A percentile compares a stretch with the other conserved stretches of the same genome.
These are phyloP conservation scores for Trichonephila inaurata DNA, from an alignment of 1,140 invertebrate genomes.

Conservation along the genomic window DNA sequence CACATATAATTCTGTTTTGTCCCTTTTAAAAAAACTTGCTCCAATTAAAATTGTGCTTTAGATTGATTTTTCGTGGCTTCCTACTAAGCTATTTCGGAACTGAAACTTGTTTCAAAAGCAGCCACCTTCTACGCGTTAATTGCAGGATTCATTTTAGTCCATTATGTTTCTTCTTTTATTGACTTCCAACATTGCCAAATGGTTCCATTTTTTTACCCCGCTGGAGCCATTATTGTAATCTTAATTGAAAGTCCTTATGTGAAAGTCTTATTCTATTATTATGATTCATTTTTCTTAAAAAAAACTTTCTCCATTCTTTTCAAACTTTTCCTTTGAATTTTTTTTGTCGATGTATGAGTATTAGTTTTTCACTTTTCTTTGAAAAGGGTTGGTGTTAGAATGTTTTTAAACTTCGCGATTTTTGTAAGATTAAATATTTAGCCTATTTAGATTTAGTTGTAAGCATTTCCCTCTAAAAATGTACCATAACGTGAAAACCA, in stretches of 20 bases:
- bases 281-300: neutral
- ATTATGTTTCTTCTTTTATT: neutral
- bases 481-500: no score
- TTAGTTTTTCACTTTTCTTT: no score
- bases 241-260: neutral
- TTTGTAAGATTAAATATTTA: no score
- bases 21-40: neutral
- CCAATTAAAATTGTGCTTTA: neutral
- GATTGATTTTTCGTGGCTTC: neutral
- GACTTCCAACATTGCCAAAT: neutral
- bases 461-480: no score
- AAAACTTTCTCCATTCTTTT: neutral
- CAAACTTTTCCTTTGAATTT: neutral
- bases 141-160: neutral
- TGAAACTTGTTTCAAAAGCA: neutral
- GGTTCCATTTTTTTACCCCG: neutral
- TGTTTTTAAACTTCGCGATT: no score
- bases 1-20: neutral
- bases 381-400: no score
- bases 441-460: no score
- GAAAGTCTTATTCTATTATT: neutral
- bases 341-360: no score
- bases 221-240: neutral
- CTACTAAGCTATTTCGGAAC: neutral
- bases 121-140: neutral